Evolutionary conservation across 2,797 vertebrate genomes (phyloP), one percentile per base, ranked within the genome.

Genomic region (Lerista edwardsae): DNA sequence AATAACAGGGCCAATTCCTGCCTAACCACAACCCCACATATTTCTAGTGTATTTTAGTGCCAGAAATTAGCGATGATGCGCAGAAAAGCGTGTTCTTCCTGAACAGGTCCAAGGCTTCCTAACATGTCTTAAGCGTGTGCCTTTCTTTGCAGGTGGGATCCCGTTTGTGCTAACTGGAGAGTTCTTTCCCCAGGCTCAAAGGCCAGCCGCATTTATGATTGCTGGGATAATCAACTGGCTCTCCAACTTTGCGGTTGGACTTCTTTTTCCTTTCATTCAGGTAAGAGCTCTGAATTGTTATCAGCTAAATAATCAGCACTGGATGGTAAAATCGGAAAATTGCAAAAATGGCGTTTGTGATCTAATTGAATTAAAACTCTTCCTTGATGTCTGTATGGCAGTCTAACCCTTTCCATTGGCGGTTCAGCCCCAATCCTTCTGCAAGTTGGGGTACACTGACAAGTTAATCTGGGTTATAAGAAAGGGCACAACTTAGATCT

Each of bases 211-310:
- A 0, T 99, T 98, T 94, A 96, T 97, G 96, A 95, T 98, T 2
- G 97, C 97, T 4, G 98, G 98, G 47, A 96, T 93, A 0, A 93
- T 98, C 34, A 98, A 98, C 94, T 99, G 98, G 98, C 95, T 99
- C 67, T 95, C 96, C 88, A 99, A 98, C 95, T 99, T 98, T 0
- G 73, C 94, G 0, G 97, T 99, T 2, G 98, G 98, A 36, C 96
- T 99, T 76, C 92, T 99, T 76, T 99, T 99, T 89, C 98, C 98
- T 0, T 98, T 98, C 92, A 97, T 99, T 90, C 98, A 99, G 96
- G 98, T 99, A 94, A 14, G 75, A 14, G 0, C 0, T 27, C 10
- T 0, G 2, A 7, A 25, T 9, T 8, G 0, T n/a, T 25, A 15
- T 29, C 0, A 36, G 0, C 3, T 57, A 2, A 1, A 1, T 6